Evolutionary conservation across 2,888 invertebrate species (phyloP).

Genomic region (Pogonocherus hispidulus): DNA sequence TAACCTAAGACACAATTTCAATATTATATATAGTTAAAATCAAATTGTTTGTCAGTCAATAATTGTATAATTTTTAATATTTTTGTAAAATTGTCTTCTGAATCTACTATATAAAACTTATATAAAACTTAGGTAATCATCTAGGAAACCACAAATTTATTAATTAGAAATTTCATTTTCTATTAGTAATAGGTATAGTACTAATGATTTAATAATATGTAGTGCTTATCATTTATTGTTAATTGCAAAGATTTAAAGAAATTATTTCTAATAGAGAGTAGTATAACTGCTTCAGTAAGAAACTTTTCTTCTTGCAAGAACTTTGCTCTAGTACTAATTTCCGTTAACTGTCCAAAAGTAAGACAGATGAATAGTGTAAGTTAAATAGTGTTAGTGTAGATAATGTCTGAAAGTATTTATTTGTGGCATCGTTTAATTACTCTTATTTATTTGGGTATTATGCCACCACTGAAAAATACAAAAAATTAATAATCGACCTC

Average conservation of each 20-base stretch:
- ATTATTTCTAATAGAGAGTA: neutral
- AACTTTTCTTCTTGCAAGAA: neutral
- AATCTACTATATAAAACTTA: too few relatives aligned
- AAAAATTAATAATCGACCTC: too few relatives aligned
- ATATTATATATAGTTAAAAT: too few relatives aligned
- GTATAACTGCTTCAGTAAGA: neutral
- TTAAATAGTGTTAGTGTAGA: constrained; percentile 1
- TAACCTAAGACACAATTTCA: too few relatives aligned
- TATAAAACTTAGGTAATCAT: neutral
- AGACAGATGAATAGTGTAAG: neutral
- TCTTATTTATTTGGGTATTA: too few relatives aligned
- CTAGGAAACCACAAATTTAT: neutral
- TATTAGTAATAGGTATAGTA: neutral
- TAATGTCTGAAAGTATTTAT: too few relatives aligned
- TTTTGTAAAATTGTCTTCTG: too few relatives aligned
- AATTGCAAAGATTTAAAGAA: neutral
- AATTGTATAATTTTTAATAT: too few relatives aligned
- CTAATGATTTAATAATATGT: neutral
- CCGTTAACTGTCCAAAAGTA: neutral
- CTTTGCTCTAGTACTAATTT: neutral
- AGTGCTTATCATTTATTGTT: neutral
- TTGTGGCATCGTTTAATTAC: too few relatives aligned
- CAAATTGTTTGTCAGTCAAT: too few relatives aligned
- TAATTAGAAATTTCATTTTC: neutral
- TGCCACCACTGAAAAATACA: too few relatives aligned